phyloP scores from a whole-genome alignment of 1,140 invertebrate genomes.

The Zeugodacus cucurbitae region DNA sequence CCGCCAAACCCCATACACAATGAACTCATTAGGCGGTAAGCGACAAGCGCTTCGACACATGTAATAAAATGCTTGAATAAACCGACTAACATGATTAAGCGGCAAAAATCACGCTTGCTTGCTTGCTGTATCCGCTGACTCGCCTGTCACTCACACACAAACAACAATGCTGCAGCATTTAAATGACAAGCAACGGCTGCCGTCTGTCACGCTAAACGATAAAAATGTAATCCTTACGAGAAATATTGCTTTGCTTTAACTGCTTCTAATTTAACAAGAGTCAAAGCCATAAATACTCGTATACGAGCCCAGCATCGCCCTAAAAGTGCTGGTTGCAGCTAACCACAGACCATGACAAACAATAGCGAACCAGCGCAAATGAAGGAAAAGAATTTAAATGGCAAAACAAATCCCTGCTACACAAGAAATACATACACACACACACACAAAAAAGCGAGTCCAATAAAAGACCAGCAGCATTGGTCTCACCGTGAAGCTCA shows the following conservation, averaged over 20 bases:
- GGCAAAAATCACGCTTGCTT: constrained; percentile 62
- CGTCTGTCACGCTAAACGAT: constrained; percentile 60
- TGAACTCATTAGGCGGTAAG: not conserved
- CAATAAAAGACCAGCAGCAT: constrained; percentile 34
- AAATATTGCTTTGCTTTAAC: constrained; percentile 57
- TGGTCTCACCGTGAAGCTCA: not conserved
- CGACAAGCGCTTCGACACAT: not conserved
- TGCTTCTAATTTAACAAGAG: constrained; percentile 57
- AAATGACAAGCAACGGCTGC: constrained; percentile 52
- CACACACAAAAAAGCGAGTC: constrained; percentile 11
- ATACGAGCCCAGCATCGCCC: not conserved
- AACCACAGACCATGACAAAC: constrained; percentile 27
- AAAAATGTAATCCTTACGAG: constrained; percentile 63
- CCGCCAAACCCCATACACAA: not conserved
- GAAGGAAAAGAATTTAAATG: constrained; percentile 65
- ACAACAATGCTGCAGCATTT: not conserved
- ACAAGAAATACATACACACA: not conserved
- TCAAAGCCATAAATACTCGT: constrained; percentile 6
- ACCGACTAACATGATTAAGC: constrained; percentile 62
- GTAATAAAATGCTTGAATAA: constrained; percentile 61
- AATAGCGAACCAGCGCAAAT: constrained; percentile 54
- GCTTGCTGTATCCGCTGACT: not conserved
- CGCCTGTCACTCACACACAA: not conserved
- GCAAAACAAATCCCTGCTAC: constrained; percentile 57
- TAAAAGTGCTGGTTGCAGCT: not conserved